These are phyloP conservation scores for Silurus asotus DNA, from an alignment of 2,113 vertebrate genomes.

Conservation along the genomic window DNA sequence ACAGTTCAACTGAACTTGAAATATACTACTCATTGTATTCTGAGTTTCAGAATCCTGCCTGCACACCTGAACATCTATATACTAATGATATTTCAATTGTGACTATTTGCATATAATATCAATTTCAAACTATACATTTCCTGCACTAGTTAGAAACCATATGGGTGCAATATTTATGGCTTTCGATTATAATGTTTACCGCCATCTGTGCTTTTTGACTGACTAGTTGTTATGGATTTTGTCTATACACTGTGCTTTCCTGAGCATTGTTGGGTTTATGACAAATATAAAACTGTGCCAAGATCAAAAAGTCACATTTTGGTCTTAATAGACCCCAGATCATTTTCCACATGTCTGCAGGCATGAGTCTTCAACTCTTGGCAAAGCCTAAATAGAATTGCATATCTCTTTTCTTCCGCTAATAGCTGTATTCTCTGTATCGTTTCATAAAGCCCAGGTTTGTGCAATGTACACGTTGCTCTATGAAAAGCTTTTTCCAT, in stretches of 20 bases:
- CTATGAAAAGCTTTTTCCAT: background rate
- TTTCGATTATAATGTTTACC: background rate
- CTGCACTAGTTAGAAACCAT: background rate
- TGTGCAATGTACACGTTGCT: background rate
- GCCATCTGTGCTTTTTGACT: background rate
- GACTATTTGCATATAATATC: background rate
- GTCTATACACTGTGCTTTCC: background rate
- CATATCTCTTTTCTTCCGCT: background rate
- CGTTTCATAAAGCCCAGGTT: background rate
- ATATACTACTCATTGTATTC: background rate
- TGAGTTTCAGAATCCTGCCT: background rate
- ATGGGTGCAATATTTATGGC: background rate
- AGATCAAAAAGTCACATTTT: background rate
- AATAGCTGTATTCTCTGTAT: background rate
- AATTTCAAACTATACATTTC: background rate
- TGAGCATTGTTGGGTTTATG: background rate
- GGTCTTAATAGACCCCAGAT: background rate
- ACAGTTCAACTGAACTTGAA: background rate
- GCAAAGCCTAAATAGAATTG: background rate
- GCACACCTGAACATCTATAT: background rate
- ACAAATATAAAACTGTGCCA: background rate
- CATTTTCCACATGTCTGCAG: background rate
- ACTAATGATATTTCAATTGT: background rate
- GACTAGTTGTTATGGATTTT: background rate
- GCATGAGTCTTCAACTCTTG: background rate